phyloP scores from a whole-genome alignment of 2,888 invertebrate species.

The Pseudococcus viburni region DNA sequence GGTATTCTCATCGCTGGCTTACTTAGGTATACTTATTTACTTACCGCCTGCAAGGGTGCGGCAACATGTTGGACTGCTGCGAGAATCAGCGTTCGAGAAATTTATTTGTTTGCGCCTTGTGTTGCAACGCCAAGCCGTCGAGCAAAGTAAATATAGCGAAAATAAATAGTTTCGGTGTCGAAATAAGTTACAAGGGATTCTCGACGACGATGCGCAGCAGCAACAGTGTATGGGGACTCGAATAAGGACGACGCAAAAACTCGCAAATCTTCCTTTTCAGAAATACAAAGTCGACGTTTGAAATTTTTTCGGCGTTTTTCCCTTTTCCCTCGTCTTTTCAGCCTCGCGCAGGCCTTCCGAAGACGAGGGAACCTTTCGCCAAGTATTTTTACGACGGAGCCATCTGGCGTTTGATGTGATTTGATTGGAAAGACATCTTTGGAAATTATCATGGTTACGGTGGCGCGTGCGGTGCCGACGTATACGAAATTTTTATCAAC shows the following conservation, averaged over 20 bases:
- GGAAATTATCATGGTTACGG: slow-evolving; percentile 7
- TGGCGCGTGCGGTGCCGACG: background rate
- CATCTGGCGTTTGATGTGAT: slow-evolving; percentile 41
- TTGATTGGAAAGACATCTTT: slow-evolving; percentile 34
- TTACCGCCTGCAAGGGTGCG: too few species aligned
- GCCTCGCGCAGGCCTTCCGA: background rate
- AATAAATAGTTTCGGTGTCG: slow-evolving; percentile 22
- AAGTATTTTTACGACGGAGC: slow-evolving; percentile 44
- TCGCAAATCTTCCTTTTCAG: slow-evolving; percentile 7
- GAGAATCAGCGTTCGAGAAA: background rate
- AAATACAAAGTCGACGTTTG: slow-evolving; percentile 27
- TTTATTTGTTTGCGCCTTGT: slow-evolving; percentile 16
- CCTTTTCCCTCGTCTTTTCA: background rate
- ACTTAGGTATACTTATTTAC: too few species aligned
- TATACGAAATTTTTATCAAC: slow-evolving; percentile 13
- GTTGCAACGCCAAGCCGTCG: background rate
- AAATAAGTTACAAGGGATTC: background rate
- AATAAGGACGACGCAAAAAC: background rate
- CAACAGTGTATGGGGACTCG: background rate
- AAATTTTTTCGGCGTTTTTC: background rate
- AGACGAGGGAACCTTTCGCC: background rate
- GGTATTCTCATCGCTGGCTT: background rate
- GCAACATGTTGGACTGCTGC: too few species aligned
- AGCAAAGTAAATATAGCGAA: background rate
- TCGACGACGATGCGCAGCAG: background rate